Conservation (phyloP, 1,140 invertebrate genomes). For the Atta texana region DNA sequence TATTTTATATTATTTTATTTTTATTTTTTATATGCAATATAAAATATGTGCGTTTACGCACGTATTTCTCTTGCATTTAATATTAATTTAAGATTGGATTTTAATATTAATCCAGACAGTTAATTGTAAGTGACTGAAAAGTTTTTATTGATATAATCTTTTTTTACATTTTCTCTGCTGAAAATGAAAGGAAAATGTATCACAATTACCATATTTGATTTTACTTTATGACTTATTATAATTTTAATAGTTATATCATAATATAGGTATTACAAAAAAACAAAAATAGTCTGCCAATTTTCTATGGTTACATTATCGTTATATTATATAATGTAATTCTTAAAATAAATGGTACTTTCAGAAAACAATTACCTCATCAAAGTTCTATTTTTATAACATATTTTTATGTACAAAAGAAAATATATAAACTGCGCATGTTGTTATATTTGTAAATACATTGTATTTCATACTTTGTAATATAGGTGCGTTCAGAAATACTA, state of each 20-base stretch:
- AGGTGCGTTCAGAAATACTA: background rate
- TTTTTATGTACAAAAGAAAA: background rate
- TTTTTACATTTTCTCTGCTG: background rate
- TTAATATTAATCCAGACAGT: no score
- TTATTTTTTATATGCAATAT: background rate
- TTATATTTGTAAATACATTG: background rate
- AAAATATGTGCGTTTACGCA: background rate
- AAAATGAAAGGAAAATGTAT: background rate
- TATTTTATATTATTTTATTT: background rate
- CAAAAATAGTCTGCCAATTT: background rate
- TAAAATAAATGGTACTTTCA: background rate
- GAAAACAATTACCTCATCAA: background rate
- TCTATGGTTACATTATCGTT: background rate
- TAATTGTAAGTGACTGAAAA: background rate
- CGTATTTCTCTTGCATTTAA: background rate
- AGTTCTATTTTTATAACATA: constrained; percentile 15
- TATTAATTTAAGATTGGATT: background rate
- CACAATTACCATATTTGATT: background rate
- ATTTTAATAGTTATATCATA: background rate
- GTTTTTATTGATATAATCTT: background rate
- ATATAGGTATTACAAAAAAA: background rate
- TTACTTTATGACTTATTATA: constrained; percentile 2
- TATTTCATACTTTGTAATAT: background rate
- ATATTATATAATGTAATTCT: background rate
- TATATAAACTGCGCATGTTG: background rate